Percentiles rank a stretch among this genome's conserved stretches.
Conservation (phyloP, 2,113 vertebrate species). For the Toxotes chatareus region DNA sequence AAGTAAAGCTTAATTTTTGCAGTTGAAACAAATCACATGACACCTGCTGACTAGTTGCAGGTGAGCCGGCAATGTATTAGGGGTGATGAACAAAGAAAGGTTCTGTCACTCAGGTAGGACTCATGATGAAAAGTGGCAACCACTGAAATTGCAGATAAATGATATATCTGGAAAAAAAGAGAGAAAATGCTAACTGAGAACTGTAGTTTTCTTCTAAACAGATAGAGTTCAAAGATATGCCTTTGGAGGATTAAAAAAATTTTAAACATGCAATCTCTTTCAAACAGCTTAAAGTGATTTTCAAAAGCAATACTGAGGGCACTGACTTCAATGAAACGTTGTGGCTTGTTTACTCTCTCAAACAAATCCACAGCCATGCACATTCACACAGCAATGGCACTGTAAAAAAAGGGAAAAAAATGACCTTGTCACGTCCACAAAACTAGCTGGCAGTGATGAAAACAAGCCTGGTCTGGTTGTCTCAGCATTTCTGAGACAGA, state of each 20-base stretch:
- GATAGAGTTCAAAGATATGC: neutral
- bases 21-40: neutral
- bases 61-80: neutral
- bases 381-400: conserved; percentile 13
- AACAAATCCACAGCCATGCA: conserved; percentile 35
- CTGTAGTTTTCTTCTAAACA: neutral
- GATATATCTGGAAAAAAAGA: neutral
- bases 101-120: neutral
- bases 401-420: neutral
- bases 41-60: neutral
- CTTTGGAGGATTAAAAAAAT: neutral
- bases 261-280: neutral
- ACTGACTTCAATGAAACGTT: neutral
- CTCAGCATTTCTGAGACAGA: conserved; percentile 57
- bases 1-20: neutral
- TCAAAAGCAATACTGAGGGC: neutral
- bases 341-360: neutral
- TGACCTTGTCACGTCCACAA: conserved; percentile 40
- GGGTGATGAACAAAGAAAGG: neutral
- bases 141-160: neutral
- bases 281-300: neutral
- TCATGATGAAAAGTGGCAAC: neutral
- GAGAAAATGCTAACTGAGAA: neutral
- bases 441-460: conserved; percentile 30
- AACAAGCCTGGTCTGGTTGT: conserved; percentile 26